Evolutionary conservation across 2,113 vertebrate genomes (phyloP).

Genomic region (Microtus oregoni): DNA sequence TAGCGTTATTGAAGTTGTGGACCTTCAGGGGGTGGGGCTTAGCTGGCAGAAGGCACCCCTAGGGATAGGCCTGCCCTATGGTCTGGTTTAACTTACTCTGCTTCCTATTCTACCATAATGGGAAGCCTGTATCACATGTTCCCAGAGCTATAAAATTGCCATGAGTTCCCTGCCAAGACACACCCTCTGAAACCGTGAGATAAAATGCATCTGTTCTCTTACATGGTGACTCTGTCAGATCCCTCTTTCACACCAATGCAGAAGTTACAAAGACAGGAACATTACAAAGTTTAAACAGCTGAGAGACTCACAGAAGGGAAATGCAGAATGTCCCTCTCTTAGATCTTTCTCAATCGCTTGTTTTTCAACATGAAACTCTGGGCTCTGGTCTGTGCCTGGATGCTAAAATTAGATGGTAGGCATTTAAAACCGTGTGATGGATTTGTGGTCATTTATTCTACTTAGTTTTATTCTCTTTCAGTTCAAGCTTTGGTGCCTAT

Average conservation of each 20-base stretch:
- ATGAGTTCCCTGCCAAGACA: neutral
- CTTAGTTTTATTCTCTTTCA: neutral
- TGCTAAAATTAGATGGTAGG: neutral
- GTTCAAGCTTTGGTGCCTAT: neutral
- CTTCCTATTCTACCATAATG: neutral
- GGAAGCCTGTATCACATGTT: neutral
- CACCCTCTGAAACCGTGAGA: neutral
- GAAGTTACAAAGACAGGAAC: neutral
- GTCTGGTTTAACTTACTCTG: neutral
- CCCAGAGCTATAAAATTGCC: neutral
- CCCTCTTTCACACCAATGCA: neutral
- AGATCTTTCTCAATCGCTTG: neutral
- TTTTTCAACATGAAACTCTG: constrained; percentile 36
- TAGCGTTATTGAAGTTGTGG: neutral
- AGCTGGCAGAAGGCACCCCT: neutral
- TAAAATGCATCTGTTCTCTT: neutral
- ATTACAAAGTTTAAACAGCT: constrained; percentile 59
- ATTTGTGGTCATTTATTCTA: neutral
- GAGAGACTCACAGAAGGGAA: constrained; percentile 27
- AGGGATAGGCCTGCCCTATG: neutral
- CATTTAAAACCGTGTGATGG: neutral
- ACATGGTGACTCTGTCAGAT: neutral
- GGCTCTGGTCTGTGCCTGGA: constrained; percentile 22
- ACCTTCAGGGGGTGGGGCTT: neutral
- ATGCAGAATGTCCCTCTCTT: neutral